These are phyloP conservation scores for Choreutis nemorana DNA, from an alignment of 2,888 invertebrate species.

Conservation along the genomic window DNA sequence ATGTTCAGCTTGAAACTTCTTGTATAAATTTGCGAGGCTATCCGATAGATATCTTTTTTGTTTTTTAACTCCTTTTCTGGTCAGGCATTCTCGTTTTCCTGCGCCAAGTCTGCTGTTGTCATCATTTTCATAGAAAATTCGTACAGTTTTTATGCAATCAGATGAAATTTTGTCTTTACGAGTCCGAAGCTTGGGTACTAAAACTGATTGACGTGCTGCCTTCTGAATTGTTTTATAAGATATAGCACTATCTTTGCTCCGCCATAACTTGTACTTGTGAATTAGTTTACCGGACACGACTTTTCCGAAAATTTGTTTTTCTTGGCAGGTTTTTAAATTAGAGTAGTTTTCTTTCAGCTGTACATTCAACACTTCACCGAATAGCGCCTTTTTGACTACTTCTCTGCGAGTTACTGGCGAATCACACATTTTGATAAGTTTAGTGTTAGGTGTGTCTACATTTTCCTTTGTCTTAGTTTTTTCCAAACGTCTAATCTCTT, in stretches of 20 bases:
- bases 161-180: slow-evolving; percentile 6
- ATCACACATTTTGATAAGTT: slow-evolving; percentile 13
- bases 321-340: slow-evolving; percentile 8
- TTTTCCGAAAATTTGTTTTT: slow-evolving; percentile 10
- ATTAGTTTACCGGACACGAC: slow-evolving; percentile 8
- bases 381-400: slow-evolving; percentile 11
- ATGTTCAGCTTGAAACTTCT: slow-evolving; percentile 9
- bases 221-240: slow-evolving; percentile 11
- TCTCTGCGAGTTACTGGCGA: slow-evolving; percentile 11
- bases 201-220: slow-evolving; percentile 5
- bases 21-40: slow-evolving; percentile 12
- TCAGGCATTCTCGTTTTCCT: slow-evolving; percentile 9
- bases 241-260: slow-evolving; percentile 8
- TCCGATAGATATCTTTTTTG: slow-evolving; percentile 13
- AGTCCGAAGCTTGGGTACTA: slow-evolving; percentile 5
- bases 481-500: slow-evolving; percentile 12
- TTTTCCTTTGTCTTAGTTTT: slow-evolving; percentile 10
- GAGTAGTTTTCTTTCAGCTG: slow-evolving; percentile 11
- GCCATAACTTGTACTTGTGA: slow-evolving; percentile 9
- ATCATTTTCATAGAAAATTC: background rate
- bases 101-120: slow-evolving; percentile 7
- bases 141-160: slow-evolving; percentile 4
- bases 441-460: slow-evolving; percentile 13
- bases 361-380: slow-evolving; percentile 12
- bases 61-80: slow-evolving; percentile 14